Evolutionary conservation across 2,113 vertebrate genomes (phyloP), one percentile per base, ranked within the genome.

Genomic region (Grammomys dolichurus): DNA sequence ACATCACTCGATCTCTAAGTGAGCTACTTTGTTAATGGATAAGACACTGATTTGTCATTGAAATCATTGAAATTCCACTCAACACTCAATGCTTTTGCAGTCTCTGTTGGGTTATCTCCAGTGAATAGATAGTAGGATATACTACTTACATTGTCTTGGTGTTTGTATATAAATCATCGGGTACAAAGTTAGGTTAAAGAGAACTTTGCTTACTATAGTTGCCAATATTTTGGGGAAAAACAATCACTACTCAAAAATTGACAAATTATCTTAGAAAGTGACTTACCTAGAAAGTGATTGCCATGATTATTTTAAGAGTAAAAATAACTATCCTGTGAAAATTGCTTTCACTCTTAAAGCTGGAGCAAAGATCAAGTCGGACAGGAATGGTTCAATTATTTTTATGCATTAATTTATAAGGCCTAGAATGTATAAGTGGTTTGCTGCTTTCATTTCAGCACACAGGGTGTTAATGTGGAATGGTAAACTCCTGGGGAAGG

Each of bases 151-250:
- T 56, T 60, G 77, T 3, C 31, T 76, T 11, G 77, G 33, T 20
- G 7, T 72, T 10, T 19, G 17, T 3, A 87, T 26, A 33, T 51
- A 11, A 73, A 85, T 80, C 33, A 56, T 40, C 91, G 22, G 26
- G 81, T 58, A 72, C n/a, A 86, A 92, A 85, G 16, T 82, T 93
- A 72, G 28, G 36, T 67, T 67, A 51, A 75, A 69, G 87, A 92
- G 5, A 54, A n/a, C 36, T 82, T 60, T 56, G 43, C 48, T 77
- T 31, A 33, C 36, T 54, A 80, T 11, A 43, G 19, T 51, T 94
- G 87, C 17, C 33, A 88, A 85, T 77, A 24, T 46, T 90, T 95
- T 72, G 69, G 51, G 81, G 87, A 60, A 67, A n/a, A 82, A 54
- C 70, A 17, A 73, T 20, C 19, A 78, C 89, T 33, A 36, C 46